Conservation (phyloP, 2,888 invertebrate species). For the Eubasilissa splendida region DNA sequence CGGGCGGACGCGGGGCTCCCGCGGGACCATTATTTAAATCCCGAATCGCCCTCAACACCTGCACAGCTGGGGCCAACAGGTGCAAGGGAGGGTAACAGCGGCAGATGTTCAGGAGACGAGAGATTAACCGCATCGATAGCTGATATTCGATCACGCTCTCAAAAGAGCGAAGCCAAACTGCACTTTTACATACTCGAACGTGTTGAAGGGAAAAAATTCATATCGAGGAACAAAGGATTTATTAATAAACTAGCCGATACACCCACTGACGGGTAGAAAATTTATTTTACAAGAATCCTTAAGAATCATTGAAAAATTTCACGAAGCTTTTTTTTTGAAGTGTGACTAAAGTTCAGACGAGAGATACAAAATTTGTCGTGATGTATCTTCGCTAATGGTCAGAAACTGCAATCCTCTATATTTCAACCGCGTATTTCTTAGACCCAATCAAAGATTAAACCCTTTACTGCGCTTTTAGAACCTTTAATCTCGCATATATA, state of each 20-base stretch:
- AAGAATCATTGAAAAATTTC: no score
- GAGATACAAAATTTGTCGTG: no score
- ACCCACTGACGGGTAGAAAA: no score
- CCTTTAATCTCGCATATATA: no score
- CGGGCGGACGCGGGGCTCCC: not conserved
- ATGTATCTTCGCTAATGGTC: no score
- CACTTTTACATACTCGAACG: not conserved
- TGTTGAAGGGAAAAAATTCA: not conserved
- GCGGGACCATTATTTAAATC: conserved; percentile 19
- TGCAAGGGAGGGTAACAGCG: not conserved
- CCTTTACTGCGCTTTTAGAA: no score
- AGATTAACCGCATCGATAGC: not conserved
- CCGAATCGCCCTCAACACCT: conserved; percentile 4
- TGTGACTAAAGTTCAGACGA: no score
- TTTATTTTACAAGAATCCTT: no score
- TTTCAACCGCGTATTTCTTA: no score
- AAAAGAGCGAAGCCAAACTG: not conserved
- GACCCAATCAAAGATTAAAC: no score
- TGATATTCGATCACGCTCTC: not conserved
- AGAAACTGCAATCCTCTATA: no score
- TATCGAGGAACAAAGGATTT: not conserved
- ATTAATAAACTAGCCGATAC: not conserved
- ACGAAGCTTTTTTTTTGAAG: no score
- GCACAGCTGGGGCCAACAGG: conserved; percentile 17
- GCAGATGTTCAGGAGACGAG: not conserved